Evolutionary conservation across 2,888 invertebrate genomes (phyloP), one percentile per base, ranked within the genome.

Genomic region (Sycophila texana): DNA sequence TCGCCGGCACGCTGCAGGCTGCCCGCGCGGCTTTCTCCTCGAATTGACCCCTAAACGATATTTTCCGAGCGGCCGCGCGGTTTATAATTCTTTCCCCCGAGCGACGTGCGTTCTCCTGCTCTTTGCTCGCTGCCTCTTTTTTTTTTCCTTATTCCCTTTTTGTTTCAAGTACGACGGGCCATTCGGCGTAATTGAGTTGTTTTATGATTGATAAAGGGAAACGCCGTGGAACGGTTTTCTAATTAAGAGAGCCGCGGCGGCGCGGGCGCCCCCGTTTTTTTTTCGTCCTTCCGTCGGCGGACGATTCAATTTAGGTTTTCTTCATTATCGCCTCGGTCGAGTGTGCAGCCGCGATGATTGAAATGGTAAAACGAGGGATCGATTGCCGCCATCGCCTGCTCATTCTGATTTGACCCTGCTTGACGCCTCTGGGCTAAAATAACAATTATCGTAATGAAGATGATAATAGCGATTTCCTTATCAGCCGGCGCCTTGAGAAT

Each of bases 11-110:
- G 57, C 53, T 58, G 53, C 53, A n/a, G 55, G 47, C 60, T 22
- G 53, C 22, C 39, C 53, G 55, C 30, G 30, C 57, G 53, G 7
- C 13, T 12, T 68, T 60, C 49, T 16, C n/a, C 30, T 67, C 22
- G 51, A 71, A 73, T 73, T 67, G 61, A 73, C 61, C 67, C 61
- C 65, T 30, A 7, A 78, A 61, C 67, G 61, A 61, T 78, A 68
- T 73, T 73, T 60, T 67, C 61, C 73, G 20, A 61, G 55, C 61
- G 55, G 39, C 39, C 30, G 30, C 30, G 30, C 30, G 7, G 30
- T 7, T 39, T 39, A 7, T 39, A 39, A 39, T 39, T 39, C 39
- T 39, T 39, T 10, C 39, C 39, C 39, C 10, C 39, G 10, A 39
- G 39, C 39, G 26, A 4, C 20, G 66, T 16, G 12, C 22, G 4